Percentiles rank a stretch among this genome's conserved stretches.
These are phyloP conservation scores for Drosophila anceps DNA, from an alignment of 2,888 invertebrate species.

Conservation along the genomic window DNA sequence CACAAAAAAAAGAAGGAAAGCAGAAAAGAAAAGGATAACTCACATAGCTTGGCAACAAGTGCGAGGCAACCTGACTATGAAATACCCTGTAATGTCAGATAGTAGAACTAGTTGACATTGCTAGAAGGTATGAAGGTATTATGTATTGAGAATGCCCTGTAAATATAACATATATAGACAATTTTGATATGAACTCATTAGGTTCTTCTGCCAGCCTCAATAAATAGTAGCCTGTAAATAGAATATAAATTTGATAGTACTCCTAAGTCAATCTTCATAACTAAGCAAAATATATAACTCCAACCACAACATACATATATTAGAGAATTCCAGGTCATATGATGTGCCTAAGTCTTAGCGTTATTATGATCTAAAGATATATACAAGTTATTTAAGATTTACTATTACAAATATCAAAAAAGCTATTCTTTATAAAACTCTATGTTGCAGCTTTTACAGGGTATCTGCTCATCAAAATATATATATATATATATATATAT, in stretches of 20 bases:
- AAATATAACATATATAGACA: neutral
- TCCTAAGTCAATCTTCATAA: too few species aligned
- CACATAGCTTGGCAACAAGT: neutral
- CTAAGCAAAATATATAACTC: too few species aligned
- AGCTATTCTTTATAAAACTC: neutral
- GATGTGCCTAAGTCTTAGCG: too few species aligned
- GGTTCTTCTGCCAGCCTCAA: neutral
- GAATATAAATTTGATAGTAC: too few species aligned
- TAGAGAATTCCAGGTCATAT: neutral
- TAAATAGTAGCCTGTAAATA: too few species aligned
- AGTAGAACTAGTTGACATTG: neutral
- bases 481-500: conserved; percentile 9
- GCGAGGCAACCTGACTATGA: neutral
- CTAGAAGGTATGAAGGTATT: neutral
- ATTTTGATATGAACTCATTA: too few species aligned
- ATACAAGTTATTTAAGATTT: too few species aligned
- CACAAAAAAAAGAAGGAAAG: conserved; percentile 22
- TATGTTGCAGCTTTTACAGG: conserved; percentile 1
- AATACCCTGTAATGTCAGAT: neutral
- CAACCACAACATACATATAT: neutral
- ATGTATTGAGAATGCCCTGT: neutral
- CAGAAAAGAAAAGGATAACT: conserved; percentile 15
- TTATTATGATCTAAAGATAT: neutral
- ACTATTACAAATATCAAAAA: too few species aligned
- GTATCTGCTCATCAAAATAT: conserved; percentile 20